Conservation (phyloP, 2,797 vertebrate genomes). For the Xenopus petersii region DNA sequence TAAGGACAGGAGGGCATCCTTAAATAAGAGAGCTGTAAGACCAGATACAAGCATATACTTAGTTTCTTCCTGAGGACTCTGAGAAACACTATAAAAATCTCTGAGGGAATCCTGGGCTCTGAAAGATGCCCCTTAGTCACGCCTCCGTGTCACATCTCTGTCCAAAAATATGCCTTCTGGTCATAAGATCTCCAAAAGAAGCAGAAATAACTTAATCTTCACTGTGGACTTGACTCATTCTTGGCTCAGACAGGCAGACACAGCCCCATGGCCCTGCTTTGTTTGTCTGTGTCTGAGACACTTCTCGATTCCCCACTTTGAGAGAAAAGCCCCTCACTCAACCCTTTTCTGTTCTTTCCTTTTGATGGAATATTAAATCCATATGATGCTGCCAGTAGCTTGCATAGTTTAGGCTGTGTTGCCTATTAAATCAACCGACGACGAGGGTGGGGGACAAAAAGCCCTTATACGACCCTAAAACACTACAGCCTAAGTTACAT, state of each 20-base stretch:
- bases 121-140: constrained; percentile 24
- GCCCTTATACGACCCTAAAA: constrained; percentile 22
- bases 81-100: constrained; percentile 31
- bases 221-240: constrained; percentile 41
- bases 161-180: constrained; percentile 34
- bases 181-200: constrained; percentile 43
- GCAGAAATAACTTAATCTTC: constrained; percentile 44
- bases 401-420: constrained; percentile 22
- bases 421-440: constrained; percentile 21
- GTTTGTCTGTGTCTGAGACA: constrained; percentile 36
- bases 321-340: constrained; percentile 47
- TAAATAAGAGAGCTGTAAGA: background rate
- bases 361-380: constrained; percentile 48
- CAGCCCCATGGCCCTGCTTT: constrained; percentile 29
- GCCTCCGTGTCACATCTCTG: constrained; percentile 39
- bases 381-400: constrained; percentile 53
- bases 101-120: constrained; percentile 21
- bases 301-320: constrained; percentile 21
- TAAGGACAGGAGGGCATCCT: background rate
- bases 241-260: constrained; percentile 31
- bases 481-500: background rate
- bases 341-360: constrained; percentile 47
- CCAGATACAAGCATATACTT: constrained; percentile 3
- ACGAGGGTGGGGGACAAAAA: background rate
- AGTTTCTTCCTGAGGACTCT: constrained; percentile 16